Evolutionary conservation across 2,113 vertebrate species (phyloP).

Genomic region (Sander lucioperca): DNA sequence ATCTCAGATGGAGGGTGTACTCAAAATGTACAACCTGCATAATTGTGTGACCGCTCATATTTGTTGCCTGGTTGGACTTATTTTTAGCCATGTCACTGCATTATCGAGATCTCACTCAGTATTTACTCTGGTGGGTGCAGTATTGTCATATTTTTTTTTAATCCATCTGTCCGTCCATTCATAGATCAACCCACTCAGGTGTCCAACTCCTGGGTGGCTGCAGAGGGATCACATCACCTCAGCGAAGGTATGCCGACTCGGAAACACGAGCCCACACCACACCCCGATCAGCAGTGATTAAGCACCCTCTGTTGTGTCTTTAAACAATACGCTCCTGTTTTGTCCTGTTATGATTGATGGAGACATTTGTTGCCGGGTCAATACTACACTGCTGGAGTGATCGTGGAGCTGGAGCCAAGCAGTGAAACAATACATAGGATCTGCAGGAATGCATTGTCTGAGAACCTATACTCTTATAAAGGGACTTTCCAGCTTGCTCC

Average conservation of each 20-base stretch:
- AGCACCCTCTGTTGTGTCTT: conserved; percentile 30
- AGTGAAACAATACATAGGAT: conserved; percentile 37
- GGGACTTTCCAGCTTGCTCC: conserved; percentile 60
- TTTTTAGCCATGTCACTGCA: neutral
- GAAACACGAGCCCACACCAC: conserved; percentile 49
- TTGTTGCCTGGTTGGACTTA: neutral
- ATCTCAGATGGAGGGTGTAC: too few relatives aligned
- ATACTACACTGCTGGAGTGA: conserved; percentile 50
- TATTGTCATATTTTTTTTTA: neutral
- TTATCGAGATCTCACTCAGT: neutral
- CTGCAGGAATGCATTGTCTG: conserved; percentile 61
- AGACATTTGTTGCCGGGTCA: conserved; percentile 54
- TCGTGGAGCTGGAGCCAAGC: conserved; percentile 45
- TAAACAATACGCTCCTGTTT: conserved; percentile 51
- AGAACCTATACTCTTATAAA: conserved; percentile 38
- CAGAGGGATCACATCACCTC: conserved; percentile 28
- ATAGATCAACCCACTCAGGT: conserved; percentile 34
- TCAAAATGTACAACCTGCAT: neutral
- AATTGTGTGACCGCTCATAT: neutral
- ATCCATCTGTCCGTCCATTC: conserved; percentile 9
- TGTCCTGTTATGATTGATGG: conserved; percentile 51
- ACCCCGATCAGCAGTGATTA: conserved; percentile 35
- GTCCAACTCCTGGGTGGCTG: conserved; percentile 17
- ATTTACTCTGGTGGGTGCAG: neutral
- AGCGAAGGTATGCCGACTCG: conserved; percentile 38